These are phyloP conservation scores for Melangyna quadrimaculata DNA, from an alignment of 2,888 invertebrate genomes.

Conservation along the genomic window DNA sequence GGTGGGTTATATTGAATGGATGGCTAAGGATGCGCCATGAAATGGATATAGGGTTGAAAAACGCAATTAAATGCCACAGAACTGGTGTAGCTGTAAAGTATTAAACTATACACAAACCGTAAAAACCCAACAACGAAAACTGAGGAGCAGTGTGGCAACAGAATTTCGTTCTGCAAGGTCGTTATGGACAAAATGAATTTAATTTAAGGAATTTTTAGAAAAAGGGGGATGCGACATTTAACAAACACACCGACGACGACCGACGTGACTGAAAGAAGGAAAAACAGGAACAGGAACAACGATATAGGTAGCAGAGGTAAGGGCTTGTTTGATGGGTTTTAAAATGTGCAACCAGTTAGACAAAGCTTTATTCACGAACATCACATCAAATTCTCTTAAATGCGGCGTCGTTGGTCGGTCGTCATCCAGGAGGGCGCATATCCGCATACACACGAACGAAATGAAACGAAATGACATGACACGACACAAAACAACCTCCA, in stretches of 20 bases:
- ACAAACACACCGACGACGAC: neutral
- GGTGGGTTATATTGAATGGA: neutral
- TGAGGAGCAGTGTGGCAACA: neutral
- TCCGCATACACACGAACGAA: too few relatives aligned
- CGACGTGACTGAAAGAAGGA: neutral
- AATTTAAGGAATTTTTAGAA: slow-evolving; percentile 58
- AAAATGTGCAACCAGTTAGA: slow-evolving; percentile 56
- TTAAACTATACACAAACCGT: slow-evolving; percentile 2
- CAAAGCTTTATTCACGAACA: slow-evolving; percentile 27
- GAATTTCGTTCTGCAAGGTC: slow-evolving; percentile 22
- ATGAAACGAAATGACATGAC: slow-evolving; percentile 18
- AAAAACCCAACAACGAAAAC: neutral
- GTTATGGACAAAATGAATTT: slow-evolving; percentile 51
- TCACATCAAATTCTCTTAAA: slow-evolving; percentile 3
- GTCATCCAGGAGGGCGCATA: neutral
- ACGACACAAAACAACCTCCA: slow-evolving; percentile 19
- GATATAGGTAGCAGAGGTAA: slow-evolving; percentile 22
- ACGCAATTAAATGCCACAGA: slow-evolving; percentile 66
- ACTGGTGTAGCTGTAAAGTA: slow-evolving; percentile 25
- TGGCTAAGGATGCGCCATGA: slow-evolving; percentile 4
- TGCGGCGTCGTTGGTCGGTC: too few relatives aligned
- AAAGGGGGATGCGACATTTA: neutral
- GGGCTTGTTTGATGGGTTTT: neutral
- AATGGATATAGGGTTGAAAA: slow-evolving; percentile 54
- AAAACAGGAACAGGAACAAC: neutral